phyloP scores from a whole-genome alignment of 1,140 invertebrate genomes.

The Drosophila tropicalis region DNA sequence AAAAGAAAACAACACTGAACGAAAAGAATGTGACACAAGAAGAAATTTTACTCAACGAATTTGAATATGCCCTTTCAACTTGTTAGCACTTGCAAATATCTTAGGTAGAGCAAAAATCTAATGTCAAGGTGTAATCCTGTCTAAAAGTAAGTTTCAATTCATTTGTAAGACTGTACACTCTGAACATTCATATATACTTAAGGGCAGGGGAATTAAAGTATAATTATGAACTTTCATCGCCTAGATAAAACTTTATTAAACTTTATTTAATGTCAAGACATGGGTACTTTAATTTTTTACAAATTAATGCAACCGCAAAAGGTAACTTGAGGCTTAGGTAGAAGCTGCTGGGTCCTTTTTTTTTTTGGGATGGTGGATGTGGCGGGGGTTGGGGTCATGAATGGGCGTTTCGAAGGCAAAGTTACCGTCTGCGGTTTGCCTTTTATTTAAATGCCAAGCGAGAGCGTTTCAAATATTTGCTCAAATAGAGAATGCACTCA shows the following conservation, averaged over 20 bases:
- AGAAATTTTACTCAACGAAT: no score
- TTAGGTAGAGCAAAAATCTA: no score
- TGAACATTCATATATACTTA: no score
- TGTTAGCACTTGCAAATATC: no score
- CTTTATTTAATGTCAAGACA: constrained; percentile 30
- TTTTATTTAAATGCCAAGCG: constrained; percentile 49
- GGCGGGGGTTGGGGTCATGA: neutral
- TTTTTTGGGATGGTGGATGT: neutral
- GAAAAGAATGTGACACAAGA: no score
- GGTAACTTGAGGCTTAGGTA: neutral
- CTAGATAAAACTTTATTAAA: constrained; percentile 31
- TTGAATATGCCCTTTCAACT: no score
- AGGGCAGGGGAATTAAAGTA: neutral
- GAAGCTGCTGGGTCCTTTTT: neutral
- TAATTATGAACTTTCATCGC: constrained; percentile 22
- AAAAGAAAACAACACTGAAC: neutral
- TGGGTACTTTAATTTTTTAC: constrained; percentile 38
- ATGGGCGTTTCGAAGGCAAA: constrained; percentile 1
- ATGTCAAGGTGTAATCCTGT: no score
- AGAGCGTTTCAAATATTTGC: constrained; percentile 66
- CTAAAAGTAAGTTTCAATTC: no score
- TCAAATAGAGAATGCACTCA: constrained; percentile 57
- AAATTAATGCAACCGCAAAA: constrained; percentile 29
- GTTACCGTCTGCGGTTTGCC: constrained; percentile 53
- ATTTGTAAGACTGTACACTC: no score